Base-by-base conservation (phyloP, 2,797 vertebrate species). In the Perodicticus potto region DNA sequence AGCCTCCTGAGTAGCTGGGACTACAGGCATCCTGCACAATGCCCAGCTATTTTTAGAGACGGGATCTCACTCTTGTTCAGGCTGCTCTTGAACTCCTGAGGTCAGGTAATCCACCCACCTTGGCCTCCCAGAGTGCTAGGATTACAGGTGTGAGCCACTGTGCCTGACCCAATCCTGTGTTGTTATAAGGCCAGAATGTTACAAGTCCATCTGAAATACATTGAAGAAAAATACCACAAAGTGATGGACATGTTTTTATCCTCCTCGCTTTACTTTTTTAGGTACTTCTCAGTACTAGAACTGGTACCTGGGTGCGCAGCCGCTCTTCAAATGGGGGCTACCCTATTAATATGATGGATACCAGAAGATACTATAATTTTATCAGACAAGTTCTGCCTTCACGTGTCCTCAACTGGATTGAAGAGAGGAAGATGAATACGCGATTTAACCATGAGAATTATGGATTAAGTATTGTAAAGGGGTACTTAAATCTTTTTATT, bases 271-370 rank as follows among this genome's bases (percentile, higher is more conserved):
- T 94, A 16, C 84, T 43, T 88, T 29, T 29, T 73, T 84, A 99
- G 99, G 99, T 99, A 7, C 99, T 99, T 98, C 98, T 99, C 93
- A 99, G 99, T 73, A 98, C 98, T 74, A 99, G 99, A 84, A 97
- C 98, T 53, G 99, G 98, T 37, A 93, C 98, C 0, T 99, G 99
- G 99, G 98, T 99, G 69, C 0, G 98, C 0, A 97, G 98, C 55
- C 99, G 99, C 37, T 93, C 98, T 97, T 98, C 98, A 0, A 32
- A 61, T 2, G 96, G 96, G 0, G 99, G 99, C 72, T 98, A 99
- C 69, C 99, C 99, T 43, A 0, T 88, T 0, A 99, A 99, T 96
- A 98, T 99, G 98, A 89, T 92, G 3, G 0, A 0, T 7, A 95
- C 94, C 86, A 99, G 98, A 37, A 99, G 99, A 96, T 90, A 98